Evolutionary conservation across 1,140 invertebrate species (phyloP), one percentile per base, ranked within the genome.

Genomic region (Latrodectus geometricus): DNA sequence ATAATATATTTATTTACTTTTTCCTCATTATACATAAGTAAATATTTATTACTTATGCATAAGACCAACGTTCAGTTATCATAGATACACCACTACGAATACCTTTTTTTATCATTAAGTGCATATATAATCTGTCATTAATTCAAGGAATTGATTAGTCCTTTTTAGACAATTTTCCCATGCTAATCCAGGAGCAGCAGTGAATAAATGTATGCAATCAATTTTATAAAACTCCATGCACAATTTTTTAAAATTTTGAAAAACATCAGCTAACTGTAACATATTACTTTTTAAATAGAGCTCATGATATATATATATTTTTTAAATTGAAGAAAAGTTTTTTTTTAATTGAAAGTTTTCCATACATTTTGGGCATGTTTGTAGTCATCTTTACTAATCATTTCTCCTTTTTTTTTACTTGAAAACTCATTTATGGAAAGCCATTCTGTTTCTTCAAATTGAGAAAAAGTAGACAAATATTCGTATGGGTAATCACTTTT

Each of bases 211-310:
- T 35, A 35, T 35, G 35, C 35, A 35, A 35, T 35, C 35, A 35
- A 35, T 35, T 35, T 35, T 35, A 35, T 35, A 35, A 35, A 3
- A 35, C 5, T 35, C 35, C 35, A 3, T 1, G 5, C 70, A 73
- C 0, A 73, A 15, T 15, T n/a, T 49, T 50, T 14, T 49, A 17
- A 73, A 73, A 17, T 73, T 73, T 50, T 73, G 9, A 50, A 73
- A 73, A n/a, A 49, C 70, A 50, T 49, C 89, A 74, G 84, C 5
- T 35, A 35, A 35, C 1, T 35, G 89, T 89, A 11, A 14, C 0
- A 4, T 0, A 73, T 73, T 14, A 17, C 12, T 73, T 14, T 15
- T 14, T 4, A 73, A 35, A 17, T 49, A 9, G 0, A 73, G 9
- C 4, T 49, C 15, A 15, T 73, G 48, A 50, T 48, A 73, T 7